A percentile compares a stretch with the other conserved stretches of the same genome.
Conservation (phyloP, 1,140 invertebrate species). For the Akabosia matsudoensis region DNA sequence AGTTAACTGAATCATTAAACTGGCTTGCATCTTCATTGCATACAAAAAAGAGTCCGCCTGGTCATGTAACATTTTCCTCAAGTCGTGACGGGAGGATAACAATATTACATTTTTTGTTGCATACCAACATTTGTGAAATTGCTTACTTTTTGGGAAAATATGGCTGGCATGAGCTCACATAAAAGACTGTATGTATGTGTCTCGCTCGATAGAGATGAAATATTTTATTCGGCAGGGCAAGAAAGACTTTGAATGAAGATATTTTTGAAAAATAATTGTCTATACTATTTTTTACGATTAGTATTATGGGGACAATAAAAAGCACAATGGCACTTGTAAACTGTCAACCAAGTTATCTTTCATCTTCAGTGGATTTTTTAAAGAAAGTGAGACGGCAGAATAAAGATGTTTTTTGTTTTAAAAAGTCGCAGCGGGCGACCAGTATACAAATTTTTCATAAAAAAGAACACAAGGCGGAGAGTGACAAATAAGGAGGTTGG, state of each 20-base stretch:
- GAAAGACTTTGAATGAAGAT: neutral
- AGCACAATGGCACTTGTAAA: neutral
- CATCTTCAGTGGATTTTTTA: neutral
- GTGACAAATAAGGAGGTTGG: slow-evolving; percentile 16
- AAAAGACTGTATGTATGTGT: neutral
- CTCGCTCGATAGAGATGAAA: neutral
- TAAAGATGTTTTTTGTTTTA: neutral
- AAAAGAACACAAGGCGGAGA: neutral
- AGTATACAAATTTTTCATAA: neutral
- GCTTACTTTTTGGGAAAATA: slow-evolving; percentile 12
- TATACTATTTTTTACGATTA: neutral
- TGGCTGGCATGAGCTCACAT: slow-evolving; percentile 9
- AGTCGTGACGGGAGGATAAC: slow-evolving; percentile 6
- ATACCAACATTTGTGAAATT: neutral
- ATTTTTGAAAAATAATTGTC: neutral
- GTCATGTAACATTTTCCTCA: too few species aligned
- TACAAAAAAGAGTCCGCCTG: too few species aligned
- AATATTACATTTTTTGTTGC: neutral
- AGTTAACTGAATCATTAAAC: neutral
- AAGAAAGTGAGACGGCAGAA: neutral
- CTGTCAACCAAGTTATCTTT: neutral
- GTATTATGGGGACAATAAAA: neutral
- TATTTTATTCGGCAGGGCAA: neutral
- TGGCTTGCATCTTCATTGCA: neutral
- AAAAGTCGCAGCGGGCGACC: neutral